Base-by-base conservation (phyloP, 2,113 vertebrate genomes). In the Sylvia atricapilla region DNA sequence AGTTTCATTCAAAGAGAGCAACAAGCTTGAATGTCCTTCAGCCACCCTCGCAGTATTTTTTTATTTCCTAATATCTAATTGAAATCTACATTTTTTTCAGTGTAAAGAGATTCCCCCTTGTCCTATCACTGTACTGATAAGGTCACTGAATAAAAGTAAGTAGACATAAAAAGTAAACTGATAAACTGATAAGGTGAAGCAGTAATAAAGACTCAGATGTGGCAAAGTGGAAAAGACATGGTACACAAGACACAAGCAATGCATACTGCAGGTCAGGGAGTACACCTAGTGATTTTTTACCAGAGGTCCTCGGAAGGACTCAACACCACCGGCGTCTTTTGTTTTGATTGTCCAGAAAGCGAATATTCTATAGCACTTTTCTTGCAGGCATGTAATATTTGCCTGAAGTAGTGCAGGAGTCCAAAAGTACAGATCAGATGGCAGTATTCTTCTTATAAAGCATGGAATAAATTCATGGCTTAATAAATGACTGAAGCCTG, bases 311-410 rank as follows among this genome's bases (percentile, higher is more conserved):
- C 23, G 30, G 18, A 79, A 39, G 8, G 20, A 52, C 62, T 47
- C 15, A 43, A 24, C 22, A 56, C 6, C 24, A 56, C 0, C 0
- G 5, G 2, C 3, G 8, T 15, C 28, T 60, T 59, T 53, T 46
- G 18, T 37, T 87, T 63, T 59, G 13, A 27, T 80, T 66, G 30
- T 37, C 25, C 63, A 80, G 52, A 66, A 84, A 56, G 17, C 21
- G 10, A 12, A 30, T 56, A 60, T 56, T 70, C 37, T 60, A 25
- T 9, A 44, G 23, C 15, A 56, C 20, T 72, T 76, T 44, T 16
- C 63, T 58, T 91, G 23, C 11, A 85, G 55, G 18, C 21, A 68
- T 6, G 7, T 46, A 31, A 18, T 67, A 43, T n/a, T 72, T 84
- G 7, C 47, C 74, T 63, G 47, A 52, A 81, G 41, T 27, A 72